A percentile compares a stretch with the other conserved stretches of the same genome.
Conservation (phyloP, 2,888 invertebrate species). For the Archips crataeganus region DNA sequence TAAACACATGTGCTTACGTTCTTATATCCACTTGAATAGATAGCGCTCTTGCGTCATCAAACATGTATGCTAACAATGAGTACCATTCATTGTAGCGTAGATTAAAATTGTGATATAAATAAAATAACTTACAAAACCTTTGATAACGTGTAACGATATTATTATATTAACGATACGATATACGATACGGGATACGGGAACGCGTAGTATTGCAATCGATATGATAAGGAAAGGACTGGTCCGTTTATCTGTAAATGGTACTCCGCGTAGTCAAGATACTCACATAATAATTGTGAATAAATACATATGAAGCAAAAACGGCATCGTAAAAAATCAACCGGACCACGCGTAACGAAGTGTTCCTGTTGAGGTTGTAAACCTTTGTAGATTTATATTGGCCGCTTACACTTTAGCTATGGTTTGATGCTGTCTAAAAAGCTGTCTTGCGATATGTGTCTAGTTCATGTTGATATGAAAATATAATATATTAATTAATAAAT, state of each 20-base stretch:
- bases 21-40: conserved; percentile 13
- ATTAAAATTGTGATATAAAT: conserved; percentile 31
- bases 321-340: background rate
- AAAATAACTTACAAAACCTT: conserved; percentile 20
- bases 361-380: too few species aligned
- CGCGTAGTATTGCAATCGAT: conserved; percentile 16
- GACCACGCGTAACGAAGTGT: too few species aligned
- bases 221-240: conserved; percentile 1
- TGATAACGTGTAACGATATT: conserved; percentile 17
- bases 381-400: too few species aligned
- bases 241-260: conserved; percentile 24
- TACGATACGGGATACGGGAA: conserved; percentile 4
- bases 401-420: too few species aligned
- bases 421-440: too few species aligned
- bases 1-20: conserved; percentile 55
- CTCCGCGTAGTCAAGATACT: conserved; percentile 9
- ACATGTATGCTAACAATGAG: conserved; percentile 32
- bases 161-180: too few species aligned
- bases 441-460: too few species aligned
- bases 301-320: conserved; percentile 10
- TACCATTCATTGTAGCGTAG: conserved; percentile 25
- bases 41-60: conserved; percentile 21
- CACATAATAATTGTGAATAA: conserved; percentile 9
- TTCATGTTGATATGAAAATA: too few species aligned
- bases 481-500: too few species aligned